These are phyloP conservation scores for Phanerotoma sp. DNA, from an alignment of 2,888 invertebrate genomes.

Conservation along the genomic window DNA sequence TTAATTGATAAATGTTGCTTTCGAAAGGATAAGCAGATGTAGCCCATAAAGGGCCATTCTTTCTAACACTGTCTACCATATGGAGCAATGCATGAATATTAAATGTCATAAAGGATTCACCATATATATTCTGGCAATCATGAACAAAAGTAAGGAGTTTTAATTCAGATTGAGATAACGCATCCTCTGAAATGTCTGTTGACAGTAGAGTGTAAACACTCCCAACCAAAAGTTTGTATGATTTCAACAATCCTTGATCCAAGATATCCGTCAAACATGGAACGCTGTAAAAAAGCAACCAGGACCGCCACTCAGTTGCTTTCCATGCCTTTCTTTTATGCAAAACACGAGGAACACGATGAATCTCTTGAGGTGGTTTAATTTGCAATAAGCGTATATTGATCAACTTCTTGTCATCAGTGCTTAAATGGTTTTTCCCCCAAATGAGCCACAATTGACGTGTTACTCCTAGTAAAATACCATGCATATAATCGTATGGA, in stretches of 20 bases:
- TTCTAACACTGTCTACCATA: conserved; percentile 23
- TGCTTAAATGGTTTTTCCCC: not conserved
- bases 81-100: conserved; percentile 30
- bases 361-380: conserved; percentile 19
- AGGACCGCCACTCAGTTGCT: conserved; percentile 29
- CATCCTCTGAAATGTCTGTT: conserved; percentile 23
- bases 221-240: conserved; percentile 12
- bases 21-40: conserved; percentile 31
- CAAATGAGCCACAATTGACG: conserved; percentile 21
- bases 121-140: conserved; percentile 27
- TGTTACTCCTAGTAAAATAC: conserved; percentile 18
- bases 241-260: not conserved
- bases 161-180: conserved; percentile 27
- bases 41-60: conserved; percentile 29
- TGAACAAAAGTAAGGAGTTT: conserved; percentile 25
- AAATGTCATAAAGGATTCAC: conserved; percentile 28
- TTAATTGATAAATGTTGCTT: conserved; percentile 23
- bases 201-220: conserved; percentile 17
- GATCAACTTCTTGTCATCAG: not conserved
- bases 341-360: conserved; percentile 19
- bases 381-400: conserved; percentile 14
- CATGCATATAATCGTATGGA: conserved; percentile 29
- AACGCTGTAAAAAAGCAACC: conserved; percentile 26
- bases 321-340: conserved; percentile 13
- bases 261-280: conserved; percentile 15